phyloP scores from a whole-genome alignment of 2,113 vertebrate species.

The Oryzias javanicus region DNA sequence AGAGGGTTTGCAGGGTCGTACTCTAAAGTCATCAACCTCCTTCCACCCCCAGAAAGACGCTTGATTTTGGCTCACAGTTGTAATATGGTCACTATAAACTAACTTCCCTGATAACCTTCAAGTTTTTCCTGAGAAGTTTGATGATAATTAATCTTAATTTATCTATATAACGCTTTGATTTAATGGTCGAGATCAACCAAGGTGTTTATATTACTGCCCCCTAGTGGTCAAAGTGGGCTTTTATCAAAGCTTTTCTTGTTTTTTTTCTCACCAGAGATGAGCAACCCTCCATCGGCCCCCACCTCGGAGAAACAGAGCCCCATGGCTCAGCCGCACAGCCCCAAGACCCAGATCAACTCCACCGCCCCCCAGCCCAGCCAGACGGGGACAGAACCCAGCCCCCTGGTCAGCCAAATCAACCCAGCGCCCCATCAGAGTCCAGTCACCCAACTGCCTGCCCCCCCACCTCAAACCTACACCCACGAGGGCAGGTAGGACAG shows the following conservation, averaged over 20 bases:
- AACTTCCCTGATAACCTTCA: too few species aligned
- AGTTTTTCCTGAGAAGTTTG: too few species aligned
- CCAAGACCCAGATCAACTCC: constrained; percentile 73
- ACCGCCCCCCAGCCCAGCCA: constrained; percentile 76
- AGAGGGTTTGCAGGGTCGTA: neutral
- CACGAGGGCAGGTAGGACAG: constrained; percentile 88
- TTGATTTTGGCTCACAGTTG: too few species aligned
- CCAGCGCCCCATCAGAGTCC: constrained; percentile 77
- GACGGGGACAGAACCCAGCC: constrained; percentile 68
- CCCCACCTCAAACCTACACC: constrained; percentile 86
- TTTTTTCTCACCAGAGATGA: constrained; percentile 78
- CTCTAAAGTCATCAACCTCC: too few species aligned
- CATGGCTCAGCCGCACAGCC: constrained; percentile 88
- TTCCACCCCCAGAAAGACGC: too few species aligned
- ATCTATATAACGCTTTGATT: too few species aligned
- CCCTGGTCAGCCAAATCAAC: constrained; percentile 78
- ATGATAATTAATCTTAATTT: too few species aligned
- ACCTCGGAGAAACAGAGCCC: constrained; percentile 96
- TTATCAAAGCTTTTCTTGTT: neutral
- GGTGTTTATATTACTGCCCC: constrained; percentile 7
- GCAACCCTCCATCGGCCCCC: constrained; percentile 88
- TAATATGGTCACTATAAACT: too few species aligned
- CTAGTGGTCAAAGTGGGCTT: neutral
- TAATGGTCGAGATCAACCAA: neutral
- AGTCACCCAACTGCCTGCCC: constrained; percentile 74